These are phyloP conservation scores for Drosophila rufa DNA, from an alignment of 1,140 invertebrate species.

Conservation along the genomic window DNA sequence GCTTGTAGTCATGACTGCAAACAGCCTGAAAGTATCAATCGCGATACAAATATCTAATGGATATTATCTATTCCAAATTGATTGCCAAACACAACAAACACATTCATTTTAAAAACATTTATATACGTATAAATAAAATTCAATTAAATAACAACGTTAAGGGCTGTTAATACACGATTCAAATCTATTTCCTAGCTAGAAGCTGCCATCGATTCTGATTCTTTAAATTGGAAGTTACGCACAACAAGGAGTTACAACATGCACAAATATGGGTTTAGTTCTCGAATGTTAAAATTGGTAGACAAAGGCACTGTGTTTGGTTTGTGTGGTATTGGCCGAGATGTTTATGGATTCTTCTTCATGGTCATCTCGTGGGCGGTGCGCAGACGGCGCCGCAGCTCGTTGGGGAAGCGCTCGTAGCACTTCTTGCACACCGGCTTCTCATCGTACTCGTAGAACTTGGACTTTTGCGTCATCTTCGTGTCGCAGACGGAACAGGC, in stretches of 20 bases:
- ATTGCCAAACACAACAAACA: not conserved
- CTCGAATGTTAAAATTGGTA: conserved; percentile 53
- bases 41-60: not conserved
- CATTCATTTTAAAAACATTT: conserved; percentile 60
- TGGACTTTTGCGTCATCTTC: conserved; percentile 99
- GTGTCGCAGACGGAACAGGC: conserved; percentile 99
- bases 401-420: conserved; percentile 98
- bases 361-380: conserved; percentile 91
- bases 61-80: not conserved
- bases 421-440: conserved; percentile 99
- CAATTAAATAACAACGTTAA: conserved; percentile 75
- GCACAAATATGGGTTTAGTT: conserved; percentile 52
- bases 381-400: conserved; percentile 94
- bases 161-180: conserved; percentile 58
- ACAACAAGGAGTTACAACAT: conserved; percentile 48
- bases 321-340: conserved; percentile 6
- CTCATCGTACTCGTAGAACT: conserved; percentile 99
- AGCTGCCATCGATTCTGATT: conserved; percentile 34
- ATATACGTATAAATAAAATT: conserved; percentile 74
- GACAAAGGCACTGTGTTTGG: conserved; percentile 68
- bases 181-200: conserved; percentile 40
- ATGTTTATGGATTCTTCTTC: conserved; percentile 75
- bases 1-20: conserved; percentile 3
- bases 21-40: too few relatives aligned
- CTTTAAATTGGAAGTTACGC: conserved; percentile 53